These are phyloP conservation scores for Prenolepis imparis DNA, from an alignment of 2,888 invertebrate species.

Conservation along the genomic window DNA sequence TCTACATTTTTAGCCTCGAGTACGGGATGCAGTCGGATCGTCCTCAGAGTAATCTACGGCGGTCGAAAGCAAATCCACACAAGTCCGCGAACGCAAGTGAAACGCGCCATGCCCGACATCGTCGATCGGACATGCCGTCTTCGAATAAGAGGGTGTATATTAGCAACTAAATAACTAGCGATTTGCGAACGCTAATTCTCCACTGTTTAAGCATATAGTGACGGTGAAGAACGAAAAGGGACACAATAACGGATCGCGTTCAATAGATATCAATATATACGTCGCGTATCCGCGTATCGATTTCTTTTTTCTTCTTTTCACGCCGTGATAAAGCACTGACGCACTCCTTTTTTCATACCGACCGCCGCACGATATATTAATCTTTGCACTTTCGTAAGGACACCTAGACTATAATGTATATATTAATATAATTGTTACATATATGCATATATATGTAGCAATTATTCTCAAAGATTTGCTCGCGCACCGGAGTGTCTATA, in stretches of 20 bases:
- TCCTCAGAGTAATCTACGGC: constrained; percentile 69
- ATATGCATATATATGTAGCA: constrained; percentile 10
- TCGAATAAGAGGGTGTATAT: constrained; percentile 2
- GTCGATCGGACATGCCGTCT: constrained; percentile 65
- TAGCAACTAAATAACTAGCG: constrained; percentile 11
- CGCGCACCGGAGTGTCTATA: constrained; percentile 12
- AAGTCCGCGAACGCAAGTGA: constrained; percentile 74
- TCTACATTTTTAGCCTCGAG: constrained; percentile 76
- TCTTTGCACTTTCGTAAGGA: constrained; percentile 50
- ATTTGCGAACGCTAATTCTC: not conserved
- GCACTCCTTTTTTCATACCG: constrained; percentile 30
- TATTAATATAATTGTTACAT: constrained; percentile 1
- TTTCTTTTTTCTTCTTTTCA: not conserved
- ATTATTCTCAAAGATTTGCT: constrained; percentile 49
- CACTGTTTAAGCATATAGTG: not conserved
- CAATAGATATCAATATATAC: constrained; percentile 1
- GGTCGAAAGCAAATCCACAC: constrained; percentile 66
- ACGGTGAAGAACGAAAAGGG: not conserved
- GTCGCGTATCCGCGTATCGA: not conserved
- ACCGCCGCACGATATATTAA: constrained; percentile 50
- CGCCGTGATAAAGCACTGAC: constrained; percentile 26
- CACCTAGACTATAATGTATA: constrained; percentile 43
- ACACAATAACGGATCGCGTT: constrained; percentile 19
- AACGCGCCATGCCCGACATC: constrained; percentile 65
- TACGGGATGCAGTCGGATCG: constrained; percentile 76